phyloP scores from a whole-genome alignment of 2,888 invertebrate genomes.

The Nomada lathburiana region DNA sequence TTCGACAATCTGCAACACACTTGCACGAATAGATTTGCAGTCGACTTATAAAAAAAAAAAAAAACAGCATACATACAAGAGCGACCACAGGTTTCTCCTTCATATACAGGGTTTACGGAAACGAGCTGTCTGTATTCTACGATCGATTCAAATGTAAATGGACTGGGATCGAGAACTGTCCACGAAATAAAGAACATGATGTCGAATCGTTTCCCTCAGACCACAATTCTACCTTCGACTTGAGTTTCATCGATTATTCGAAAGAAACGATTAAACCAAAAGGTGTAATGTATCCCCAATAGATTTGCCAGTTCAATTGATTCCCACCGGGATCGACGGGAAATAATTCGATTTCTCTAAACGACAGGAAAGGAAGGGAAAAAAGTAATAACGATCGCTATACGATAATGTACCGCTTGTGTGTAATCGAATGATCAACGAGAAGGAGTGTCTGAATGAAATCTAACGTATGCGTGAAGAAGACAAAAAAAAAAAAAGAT shows the following conservation, averaged over 20 bases:
- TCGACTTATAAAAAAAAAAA: not conserved
- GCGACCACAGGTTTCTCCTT: conserved; percentile 32
- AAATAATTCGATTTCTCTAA: not conserved
- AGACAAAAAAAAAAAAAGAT: not conserved
- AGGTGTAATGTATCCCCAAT: not conserved
- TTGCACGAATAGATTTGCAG: conserved; percentile 8
- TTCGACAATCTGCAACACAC: conserved; percentile 46
- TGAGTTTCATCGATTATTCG: not conserved
- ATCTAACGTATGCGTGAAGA: conserved; percentile 38
- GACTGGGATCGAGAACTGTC: conserved; percentile 29
- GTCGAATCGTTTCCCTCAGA: conserved; percentile 41
- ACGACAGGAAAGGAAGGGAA: not conserved
- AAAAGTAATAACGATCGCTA: conserved; percentile 1
- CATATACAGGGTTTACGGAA: conserved; percentile 44
- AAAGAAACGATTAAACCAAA: not conserved
- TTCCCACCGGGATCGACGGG: not conserved
- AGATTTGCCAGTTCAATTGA: not conserved
- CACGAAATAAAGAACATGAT: not conserved
- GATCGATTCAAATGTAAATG: conserved; percentile 46
- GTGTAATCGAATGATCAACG: conserved; percentile 51
- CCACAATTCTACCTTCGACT: not conserved
- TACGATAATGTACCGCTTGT: conserved; percentile 43
- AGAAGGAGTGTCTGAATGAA: conserved; percentile 48
- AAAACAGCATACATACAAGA: not conserved
- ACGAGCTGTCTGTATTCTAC: not conserved